These are phyloP conservation scores for Lepus townsendii DNA, from an alignment of 2,797 vertebrate species.

Conservation along the genomic window DNA sequence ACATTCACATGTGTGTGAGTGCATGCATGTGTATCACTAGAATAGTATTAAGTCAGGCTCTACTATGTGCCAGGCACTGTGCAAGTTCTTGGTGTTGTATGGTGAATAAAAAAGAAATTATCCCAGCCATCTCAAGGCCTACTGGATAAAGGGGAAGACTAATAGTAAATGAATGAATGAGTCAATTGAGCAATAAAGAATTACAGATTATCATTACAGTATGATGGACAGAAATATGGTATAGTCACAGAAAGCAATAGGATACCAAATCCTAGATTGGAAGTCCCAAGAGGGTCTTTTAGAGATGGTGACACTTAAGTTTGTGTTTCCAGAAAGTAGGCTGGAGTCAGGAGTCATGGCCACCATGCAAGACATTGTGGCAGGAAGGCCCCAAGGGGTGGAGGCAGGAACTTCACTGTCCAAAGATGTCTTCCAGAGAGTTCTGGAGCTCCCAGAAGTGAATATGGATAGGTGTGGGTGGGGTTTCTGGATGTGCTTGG, in stretches of 20 bases:
- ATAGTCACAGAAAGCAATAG: not conserved
- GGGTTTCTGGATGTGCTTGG: not conserved
- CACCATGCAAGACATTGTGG: not conserved
- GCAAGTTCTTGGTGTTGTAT: not conserved
- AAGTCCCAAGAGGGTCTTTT: not conserved
- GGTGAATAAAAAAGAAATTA: not conserved
- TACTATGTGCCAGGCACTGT: not conserved
- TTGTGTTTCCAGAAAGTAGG: not conserved
- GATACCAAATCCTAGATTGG: not conserved
- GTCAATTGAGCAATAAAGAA: not conserved
- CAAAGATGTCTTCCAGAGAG: not conserved
- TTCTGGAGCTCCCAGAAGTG: not conserved
- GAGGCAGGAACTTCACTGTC: not conserved
- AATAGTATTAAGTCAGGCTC: not conserved
- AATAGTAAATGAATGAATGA: not conserved
- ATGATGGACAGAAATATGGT: not conserved
- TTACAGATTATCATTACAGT: not conserved
- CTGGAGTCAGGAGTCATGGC: not conserved
- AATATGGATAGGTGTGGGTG: not conserved
- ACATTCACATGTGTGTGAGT: not conserved
- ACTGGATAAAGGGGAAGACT: not conserved
- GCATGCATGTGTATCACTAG: not conserved
- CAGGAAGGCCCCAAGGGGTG: not conserved
- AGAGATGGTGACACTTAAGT: not conserved
- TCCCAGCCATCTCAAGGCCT: not conserved